A percentile compares a stretch with the other conserved stretches of the same genome.
phyloP scores from a whole-genome alignment of 2,888 invertebrate genomes.

The Candidula unifasciata region DNA sequence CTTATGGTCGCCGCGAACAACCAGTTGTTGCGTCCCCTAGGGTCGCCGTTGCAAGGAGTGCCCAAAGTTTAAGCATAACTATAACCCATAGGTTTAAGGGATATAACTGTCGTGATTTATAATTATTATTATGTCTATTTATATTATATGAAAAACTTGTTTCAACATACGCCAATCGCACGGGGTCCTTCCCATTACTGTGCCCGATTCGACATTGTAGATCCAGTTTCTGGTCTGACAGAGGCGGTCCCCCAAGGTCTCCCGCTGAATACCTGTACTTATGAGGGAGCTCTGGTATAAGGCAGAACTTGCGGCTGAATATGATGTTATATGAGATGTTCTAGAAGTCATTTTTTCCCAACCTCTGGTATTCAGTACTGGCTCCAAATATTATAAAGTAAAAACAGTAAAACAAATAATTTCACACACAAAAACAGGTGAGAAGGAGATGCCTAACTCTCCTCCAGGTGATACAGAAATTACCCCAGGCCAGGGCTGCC shows the following conservation, averaged over 20 bases:
- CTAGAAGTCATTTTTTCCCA: conserved; percentile 54
- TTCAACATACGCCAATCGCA: conserved; percentile 51
- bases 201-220: conserved; percentile 48
- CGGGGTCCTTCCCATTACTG: conserved; percentile 48
- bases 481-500: too few relatives aligned
- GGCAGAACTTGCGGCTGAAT: conserved; percentile 51
- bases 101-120: too few relatives aligned
- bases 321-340: conserved; percentile 49
- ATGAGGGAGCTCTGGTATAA: conserved; percentile 49
- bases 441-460: not conserved
- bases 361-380: not conserved
- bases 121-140: too few relatives aligned
- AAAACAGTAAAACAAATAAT: not conserved
- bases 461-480: too few relatives aligned
- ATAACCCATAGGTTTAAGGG: too few relatives aligned
- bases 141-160: too few relatives aligned
- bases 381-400: conserved; percentile 15
- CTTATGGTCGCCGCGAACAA: too few relatives aligned
- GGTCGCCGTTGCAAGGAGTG: too few relatives aligned
- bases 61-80: too few relatives aligned
- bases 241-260: conserved; percentile 52
- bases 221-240: conserved; percentile 51
- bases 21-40: too few relatives aligned
- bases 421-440: not conserved
- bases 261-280: conserved; percentile 51